These are phyloP conservation scores for Drosophila parthenogenetica DNA, from an alignment of 2,888 invertebrate species.

Conservation along the genomic window DNA sequence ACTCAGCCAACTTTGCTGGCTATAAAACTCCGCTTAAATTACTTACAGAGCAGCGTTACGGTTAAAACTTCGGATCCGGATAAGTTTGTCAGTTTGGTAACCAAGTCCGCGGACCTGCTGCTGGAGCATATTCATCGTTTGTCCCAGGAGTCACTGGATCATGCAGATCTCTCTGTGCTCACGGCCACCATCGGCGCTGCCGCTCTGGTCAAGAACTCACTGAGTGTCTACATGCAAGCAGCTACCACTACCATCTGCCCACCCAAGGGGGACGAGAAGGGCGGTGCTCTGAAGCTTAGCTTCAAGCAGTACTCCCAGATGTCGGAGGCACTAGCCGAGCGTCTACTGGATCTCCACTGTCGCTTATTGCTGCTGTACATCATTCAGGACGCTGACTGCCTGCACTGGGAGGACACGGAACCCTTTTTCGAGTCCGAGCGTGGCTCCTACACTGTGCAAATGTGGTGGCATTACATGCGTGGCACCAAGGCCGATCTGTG, in stretches of 20 bases:
- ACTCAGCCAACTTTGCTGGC: neutral
- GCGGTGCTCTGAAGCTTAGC: conserved; percentile 83
- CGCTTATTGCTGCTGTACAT: conserved; percentile 92
- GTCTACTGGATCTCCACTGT: conserved; percentile 92
- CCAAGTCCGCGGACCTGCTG: conserved; percentile 90
- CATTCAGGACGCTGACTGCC: conserved; percentile 92
- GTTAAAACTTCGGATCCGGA: conserved; percentile 92
- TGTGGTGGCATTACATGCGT: conserved; percentile 94
- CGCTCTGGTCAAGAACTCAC: conserved; percentile 90
- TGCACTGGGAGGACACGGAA: conserved; percentile 89
- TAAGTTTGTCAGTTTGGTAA: conserved; percentile 89
- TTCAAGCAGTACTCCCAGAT: conserved; percentile 92
- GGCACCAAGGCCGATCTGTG: conserved; percentile 93
- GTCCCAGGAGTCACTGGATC: conserved; percentile 93
- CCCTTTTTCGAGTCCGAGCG: conserved; percentile 90
- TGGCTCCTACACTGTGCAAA: conserved; percentile 93
- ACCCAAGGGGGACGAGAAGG: conserved; percentile 84
- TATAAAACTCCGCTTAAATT: neutral
- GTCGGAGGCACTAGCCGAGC: conserved; percentile 93
- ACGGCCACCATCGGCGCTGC: conserved; percentile 93
- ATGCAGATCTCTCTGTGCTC: conserved; percentile 92
- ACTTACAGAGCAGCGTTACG: conserved; percentile 85
- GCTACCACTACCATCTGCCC: conserved; percentile 83
- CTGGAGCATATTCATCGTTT: conserved; percentile 91
- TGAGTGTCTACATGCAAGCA: conserved; percentile 90